Evolutionary conservation across 1,140 invertebrate genomes (phyloP).

Genomic region (Brachionus koreanus): DNA sequence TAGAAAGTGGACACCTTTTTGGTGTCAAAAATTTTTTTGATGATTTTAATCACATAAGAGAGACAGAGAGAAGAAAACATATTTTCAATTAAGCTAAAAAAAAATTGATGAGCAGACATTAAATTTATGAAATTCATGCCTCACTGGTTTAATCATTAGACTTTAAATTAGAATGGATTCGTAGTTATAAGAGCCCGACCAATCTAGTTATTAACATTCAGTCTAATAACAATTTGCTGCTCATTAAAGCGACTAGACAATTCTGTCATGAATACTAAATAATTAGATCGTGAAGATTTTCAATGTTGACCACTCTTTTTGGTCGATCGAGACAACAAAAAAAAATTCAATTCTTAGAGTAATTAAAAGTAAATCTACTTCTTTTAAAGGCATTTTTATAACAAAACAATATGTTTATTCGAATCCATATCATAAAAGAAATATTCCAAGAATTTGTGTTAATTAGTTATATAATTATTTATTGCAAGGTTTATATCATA

Average conservation of each 20-base stretch:
- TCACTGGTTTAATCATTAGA: background rate
- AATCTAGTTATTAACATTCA: background rate
- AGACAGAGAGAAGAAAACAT: background rate
- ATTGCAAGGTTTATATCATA: background rate
- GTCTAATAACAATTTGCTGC: background rate
- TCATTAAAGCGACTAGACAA: background rate
- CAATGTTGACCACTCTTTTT: background rate
- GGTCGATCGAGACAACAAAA: background rate
- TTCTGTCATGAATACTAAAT: background rate
- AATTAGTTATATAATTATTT: conserved; percentile 31
- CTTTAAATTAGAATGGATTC: background rate
- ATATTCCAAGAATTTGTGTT: conserved; percentile 25
- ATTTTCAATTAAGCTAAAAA: background rate
- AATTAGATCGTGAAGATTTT: background rate
- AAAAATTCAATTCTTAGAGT: background rate
- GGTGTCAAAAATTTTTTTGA: background rate
- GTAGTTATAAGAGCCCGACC: background rate
- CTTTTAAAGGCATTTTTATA: conserved; percentile 5
- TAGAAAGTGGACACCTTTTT: background rate
- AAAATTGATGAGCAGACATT: background rate
- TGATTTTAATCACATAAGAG: background rate
- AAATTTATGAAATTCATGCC: background rate
- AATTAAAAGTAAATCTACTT: conserved; percentile 20
- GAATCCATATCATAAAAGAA: conserved; percentile 4
- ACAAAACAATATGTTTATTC: conserved; percentile 1